Percentiles rank a stretch among this genome's conserved stretches.
Evolutionary conservation across 2,797 vertebrate species (phyloP).

Genomic region (Gambelia wislizenii): DNA sequence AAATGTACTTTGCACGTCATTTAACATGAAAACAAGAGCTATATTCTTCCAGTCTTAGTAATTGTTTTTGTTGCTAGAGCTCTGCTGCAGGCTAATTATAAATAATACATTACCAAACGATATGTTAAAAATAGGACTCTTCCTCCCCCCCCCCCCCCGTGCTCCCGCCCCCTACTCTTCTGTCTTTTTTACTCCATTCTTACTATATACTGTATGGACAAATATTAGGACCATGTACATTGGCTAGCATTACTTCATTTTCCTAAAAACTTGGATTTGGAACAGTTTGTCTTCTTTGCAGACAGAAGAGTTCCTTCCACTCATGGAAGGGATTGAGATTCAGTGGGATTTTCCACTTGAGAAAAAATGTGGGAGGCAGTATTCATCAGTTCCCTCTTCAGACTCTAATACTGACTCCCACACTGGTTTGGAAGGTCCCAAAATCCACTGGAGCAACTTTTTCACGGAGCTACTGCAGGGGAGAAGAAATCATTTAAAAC

Average conservation of each 20-base stretch:
- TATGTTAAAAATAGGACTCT: background rate
- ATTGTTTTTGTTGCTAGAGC: background rate
- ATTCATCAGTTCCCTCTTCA: background rate
- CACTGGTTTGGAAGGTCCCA: background rate
- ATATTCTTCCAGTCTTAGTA: background rate
- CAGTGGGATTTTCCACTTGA: background rate
- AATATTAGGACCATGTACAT: background rate
- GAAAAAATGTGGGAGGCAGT: background rate
- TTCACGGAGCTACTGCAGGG: background rate
- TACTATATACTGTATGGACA: background rate
- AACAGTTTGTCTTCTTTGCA: no score
- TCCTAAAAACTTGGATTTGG: background rate
- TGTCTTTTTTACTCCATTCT: background rate
- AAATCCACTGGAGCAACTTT: background rate
- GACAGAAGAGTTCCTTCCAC: background rate
- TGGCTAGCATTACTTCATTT: background rate
- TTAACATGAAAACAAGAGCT: background rate
- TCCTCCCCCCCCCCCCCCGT: no score
- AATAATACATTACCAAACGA: background rate
- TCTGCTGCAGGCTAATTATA: background rate
- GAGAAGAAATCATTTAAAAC: background rate
- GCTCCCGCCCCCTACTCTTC: background rate
- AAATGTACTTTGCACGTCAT: background rate
- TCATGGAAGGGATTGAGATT: background rate
- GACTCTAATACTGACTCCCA: background rate